Percentiles rank a stretch among this genome's conserved stretches.
phyloP scores from a whole-genome alignment of 2,113 vertebrate species.

The Cynoglossus semilaevis region DNA sequence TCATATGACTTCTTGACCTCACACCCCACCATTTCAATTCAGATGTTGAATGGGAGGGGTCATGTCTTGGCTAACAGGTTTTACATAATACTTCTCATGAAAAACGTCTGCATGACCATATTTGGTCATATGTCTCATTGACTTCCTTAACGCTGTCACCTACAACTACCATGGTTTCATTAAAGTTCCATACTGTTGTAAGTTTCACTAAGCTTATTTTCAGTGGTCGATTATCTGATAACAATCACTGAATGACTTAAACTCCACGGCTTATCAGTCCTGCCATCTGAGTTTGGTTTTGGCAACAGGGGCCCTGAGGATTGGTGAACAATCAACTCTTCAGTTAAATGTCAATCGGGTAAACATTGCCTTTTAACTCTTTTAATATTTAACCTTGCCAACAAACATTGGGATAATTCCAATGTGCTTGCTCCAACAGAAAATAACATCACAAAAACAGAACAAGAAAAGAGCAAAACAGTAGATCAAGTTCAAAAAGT shows the following conservation, averaged over 20 bases:
- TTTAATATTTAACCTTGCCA: no score
- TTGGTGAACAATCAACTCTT: neutral
- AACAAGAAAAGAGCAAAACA: no score
- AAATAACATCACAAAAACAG: no score
- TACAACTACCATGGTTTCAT: no score
- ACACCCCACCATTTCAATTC: constrained; percentile 22
- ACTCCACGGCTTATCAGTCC: neutral
- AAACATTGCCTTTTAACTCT: neutral
- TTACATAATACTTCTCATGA: constrained; percentile 6
- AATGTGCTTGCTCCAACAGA: no score
- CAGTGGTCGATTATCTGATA: no score
- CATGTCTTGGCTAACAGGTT: neutral
- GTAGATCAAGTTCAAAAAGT: no score
- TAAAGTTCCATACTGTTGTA: no score
- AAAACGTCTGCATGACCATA: constrained; percentile 28
- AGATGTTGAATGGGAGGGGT: constrained; percentile 26
- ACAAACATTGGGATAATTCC: no score
- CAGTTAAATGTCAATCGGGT: neutral
- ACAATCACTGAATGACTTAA: neutral
- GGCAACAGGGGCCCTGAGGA: neutral
- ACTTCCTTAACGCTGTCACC: no score
- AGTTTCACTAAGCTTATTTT: no score
- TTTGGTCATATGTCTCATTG: constrained; percentile 21
- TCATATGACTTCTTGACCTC: neutral
- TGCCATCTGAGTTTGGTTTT: neutral